These are phyloP conservation scores for Amiota communis DNA, from an alignment of 2,888 invertebrate genomes.

Conservation along the genomic window DNA sequence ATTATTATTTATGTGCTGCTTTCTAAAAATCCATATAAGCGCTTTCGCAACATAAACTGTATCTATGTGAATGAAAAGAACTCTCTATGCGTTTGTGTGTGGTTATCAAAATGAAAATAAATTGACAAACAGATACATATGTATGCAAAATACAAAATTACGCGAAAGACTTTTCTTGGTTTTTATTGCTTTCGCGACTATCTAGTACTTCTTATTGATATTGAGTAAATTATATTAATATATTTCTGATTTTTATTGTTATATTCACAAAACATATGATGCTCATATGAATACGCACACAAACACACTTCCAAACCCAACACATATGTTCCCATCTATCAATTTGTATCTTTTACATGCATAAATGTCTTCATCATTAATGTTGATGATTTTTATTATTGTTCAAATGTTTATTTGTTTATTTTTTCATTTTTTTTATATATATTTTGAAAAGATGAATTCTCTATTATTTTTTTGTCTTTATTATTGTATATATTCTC, in stretches of 20 bases:
- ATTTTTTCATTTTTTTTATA: too few species aligned
- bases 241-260: constrained; percentile 65
- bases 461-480: background rate
- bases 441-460: too few species aligned
- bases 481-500: background rate
- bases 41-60: constrained; percentile 35
- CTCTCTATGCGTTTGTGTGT: constrained; percentile 17
- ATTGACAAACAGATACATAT: constrained; percentile 34
- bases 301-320: constrained; percentile 7
- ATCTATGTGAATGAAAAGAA: background rate
- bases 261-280: constrained; percentile 60
- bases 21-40: constrained; percentile 42
- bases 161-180: constrained; percentile 32
- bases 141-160: constrained; percentile 41
- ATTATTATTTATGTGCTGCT: constrained; percentile 63
- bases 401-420: background rate
- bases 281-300: constrained; percentile 38
- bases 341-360: background rate
- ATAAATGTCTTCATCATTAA: constrained; percentile 22
- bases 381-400: constrained; percentile 7
- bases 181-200: constrained; percentile 53
- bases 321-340: background rate
- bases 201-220: constrained; percentile 60
- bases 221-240: constrained; percentile 54
- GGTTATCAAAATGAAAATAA: constrained; percentile 31